These are phyloP conservation scores for Dendrolimus punctatus DNA, from an alignment of 1,140 invertebrate species.

Conservation along the genomic window DNA sequence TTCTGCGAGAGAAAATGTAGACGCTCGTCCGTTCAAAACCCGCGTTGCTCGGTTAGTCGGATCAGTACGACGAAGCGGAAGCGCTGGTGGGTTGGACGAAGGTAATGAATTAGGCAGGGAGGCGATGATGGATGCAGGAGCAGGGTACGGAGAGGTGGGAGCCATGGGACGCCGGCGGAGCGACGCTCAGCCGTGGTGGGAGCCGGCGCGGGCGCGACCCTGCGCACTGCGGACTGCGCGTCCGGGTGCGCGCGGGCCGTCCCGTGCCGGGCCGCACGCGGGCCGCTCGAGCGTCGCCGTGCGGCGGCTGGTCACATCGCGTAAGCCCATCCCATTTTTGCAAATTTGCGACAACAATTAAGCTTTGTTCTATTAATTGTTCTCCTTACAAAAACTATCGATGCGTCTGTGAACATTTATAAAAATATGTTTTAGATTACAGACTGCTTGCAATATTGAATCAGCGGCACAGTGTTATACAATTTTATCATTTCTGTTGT, in stretches of 20 bases:
- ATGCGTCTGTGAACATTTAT: slow-evolving; percentile 67
- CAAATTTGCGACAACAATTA: slow-evolving; percentile 73
- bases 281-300: slow-evolving; percentile 56
- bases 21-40: slow-evolving; percentile 58
- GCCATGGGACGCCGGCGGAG: slow-evolving; percentile 39
- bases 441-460: too few species aligned
- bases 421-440: slow-evolving; percentile 26
- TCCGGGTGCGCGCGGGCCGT: slow-evolving; percentile 40
- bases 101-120: slow-evolving; percentile 5
- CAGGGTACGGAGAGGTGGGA: slow-evolving; percentile 14
- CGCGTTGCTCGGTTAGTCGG: slow-evolving; percentile 57
- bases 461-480: too few species aligned
- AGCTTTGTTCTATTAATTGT: slow-evolving; percentile 63
- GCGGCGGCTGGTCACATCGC: slow-evolving; percentile 77
- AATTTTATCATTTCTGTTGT: too few species aligned
- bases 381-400: slow-evolving; percentile 50
- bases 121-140: slow-evolving; percentile 8
- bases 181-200: slow-evolving; percentile 52
- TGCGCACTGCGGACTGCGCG: slow-evolving; percentile 33
- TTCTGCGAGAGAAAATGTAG: slow-evolving; percentile 7
- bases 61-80: slow-evolving; percentile 63
- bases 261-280: slow-evolving; percentile 62
- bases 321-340: slow-evolving; percentile 76
- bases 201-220: slow-evolving; percentile 47
- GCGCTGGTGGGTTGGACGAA: slow-evolving; percentile 36